A percentile compares a stretch with the other conserved stretches of the same genome.
phyloP scores from a whole-genome alignment of 2,888 invertebrate genomes.

The Tryphoninae sp. region DNA sequence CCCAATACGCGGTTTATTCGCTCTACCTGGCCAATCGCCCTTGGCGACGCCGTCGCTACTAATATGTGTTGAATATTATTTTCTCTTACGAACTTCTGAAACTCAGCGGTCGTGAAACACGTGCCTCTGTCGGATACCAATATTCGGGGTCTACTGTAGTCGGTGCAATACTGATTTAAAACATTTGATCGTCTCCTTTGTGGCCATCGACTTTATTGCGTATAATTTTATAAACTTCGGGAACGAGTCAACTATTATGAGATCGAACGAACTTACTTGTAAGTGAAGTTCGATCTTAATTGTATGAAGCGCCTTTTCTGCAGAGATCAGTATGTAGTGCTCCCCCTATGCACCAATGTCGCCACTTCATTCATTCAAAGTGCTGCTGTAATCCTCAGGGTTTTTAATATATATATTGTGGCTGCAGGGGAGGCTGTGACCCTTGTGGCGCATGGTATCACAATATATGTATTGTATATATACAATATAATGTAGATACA shows the following conservation, averaged over 20 bases:
- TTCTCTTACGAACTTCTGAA: slow-evolving; percentile 60
- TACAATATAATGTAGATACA: too few relatives aligned
- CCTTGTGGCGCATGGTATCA: too few relatives aligned
- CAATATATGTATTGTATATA: too few relatives aligned
- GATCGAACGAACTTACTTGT: slow-evolving; percentile 26
- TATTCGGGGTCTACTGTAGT: slow-evolving; percentile 63
- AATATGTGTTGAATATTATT: slow-evolving; percentile 59
- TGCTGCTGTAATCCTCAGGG: background rate
- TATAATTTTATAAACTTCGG: slow-evolving; percentile 69
- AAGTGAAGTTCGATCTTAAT: slow-evolving; percentile 28
- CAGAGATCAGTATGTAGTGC: slow-evolving; percentile 24
- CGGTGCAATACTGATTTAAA: slow-evolving; percentile 61
- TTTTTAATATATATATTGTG: background rate
- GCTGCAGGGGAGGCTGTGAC: too few relatives aligned
- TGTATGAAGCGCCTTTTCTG: slow-evolving; percentile 34
- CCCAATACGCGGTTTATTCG: slow-evolving; percentile 60
- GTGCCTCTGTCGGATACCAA: slow-evolving; percentile 66
- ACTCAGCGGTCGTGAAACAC: slow-evolving; percentile 65
- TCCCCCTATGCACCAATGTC: slow-evolving; percentile 11
- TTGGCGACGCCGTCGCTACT: slow-evolving; percentile 66
- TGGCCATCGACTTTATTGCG: slow-evolving; percentile 46
- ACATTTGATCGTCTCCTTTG: background rate
- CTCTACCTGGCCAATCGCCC: slow-evolving; percentile 69
- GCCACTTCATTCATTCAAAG: slow-evolving; percentile 2
- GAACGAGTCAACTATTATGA: slow-evolving; percentile 66